Evolutionary conservation across 1,140 invertebrate species (phyloP).

Genomic region (Drosophila asahinai): DNA sequence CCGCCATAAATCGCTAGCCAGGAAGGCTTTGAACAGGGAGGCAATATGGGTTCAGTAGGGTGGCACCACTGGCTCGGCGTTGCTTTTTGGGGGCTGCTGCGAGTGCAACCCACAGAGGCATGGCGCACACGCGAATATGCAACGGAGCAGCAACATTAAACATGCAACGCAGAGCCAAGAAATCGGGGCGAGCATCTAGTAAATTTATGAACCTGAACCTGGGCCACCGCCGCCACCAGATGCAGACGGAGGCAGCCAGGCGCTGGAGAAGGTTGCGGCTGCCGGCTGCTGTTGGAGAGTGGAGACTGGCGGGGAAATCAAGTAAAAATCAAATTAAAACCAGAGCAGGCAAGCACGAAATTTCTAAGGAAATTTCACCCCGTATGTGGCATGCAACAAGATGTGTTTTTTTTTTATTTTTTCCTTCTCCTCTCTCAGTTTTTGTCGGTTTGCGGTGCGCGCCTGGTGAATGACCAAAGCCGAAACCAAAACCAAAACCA

Average conservation of each 20-base stretch:
- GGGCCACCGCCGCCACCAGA: slow-evolving; percentile 43
- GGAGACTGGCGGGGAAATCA: slow-evolving; percentile 43
- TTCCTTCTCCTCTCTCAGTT: slow-evolving; percentile 6
- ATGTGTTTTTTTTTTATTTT: slow-evolving; percentile 37
- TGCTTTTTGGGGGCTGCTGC: slow-evolving; percentile 8
- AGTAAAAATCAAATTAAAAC: slow-evolving; percentile 84
- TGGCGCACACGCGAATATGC: slow-evolving; percentile 80
- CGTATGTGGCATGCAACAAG: slow-evolving; percentile 81
- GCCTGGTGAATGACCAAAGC: slow-evolving; percentile 76
- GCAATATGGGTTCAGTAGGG: slow-evolving; percentile 37
- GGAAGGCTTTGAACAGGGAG: slow-evolving; percentile 27
- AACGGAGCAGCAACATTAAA: slow-evolving; percentile 81
- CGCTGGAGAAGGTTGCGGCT: slow-evolving; percentile 22
- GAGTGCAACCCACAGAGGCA: slow-evolving; percentile 56
- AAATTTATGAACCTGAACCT: slow-evolving; percentile 84
- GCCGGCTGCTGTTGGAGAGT: slow-evolving; percentile 1
- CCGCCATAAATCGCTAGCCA: slow-evolving; percentile 15
- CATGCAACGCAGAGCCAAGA: slow-evolving; percentile 70
- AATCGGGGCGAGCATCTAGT: slow-evolving; percentile 72
- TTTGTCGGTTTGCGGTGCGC: slow-evolving; percentile 30
- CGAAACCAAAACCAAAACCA: slow-evolving; percentile 64
- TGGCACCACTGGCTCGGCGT: slow-evolving; percentile 13
- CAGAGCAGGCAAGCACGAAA: slow-evolving; percentile 83
- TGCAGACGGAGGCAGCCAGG: slow-evolving; percentile 10
- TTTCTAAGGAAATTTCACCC: slow-evolving; percentile 84